A percentile compares a stretch with the other conserved stretches of the same genome.
Evolutionary conservation across 2,888 invertebrate species (phyloP).

Genomic region (Holacanthella duospinosa): DNA sequence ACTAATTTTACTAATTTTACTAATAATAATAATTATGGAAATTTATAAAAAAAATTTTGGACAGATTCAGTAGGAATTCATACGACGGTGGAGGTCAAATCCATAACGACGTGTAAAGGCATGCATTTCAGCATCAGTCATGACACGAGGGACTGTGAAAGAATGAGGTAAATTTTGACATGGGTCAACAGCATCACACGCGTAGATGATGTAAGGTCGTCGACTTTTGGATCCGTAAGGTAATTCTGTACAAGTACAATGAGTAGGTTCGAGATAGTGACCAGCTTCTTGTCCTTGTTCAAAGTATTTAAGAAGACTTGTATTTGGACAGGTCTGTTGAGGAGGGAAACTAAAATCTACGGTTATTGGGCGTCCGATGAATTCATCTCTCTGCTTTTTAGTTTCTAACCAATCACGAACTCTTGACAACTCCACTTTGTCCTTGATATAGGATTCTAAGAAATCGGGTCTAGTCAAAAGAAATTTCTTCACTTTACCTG

Average conservation of each 20-base stretch:
- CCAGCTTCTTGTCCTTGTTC: neutral
- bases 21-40: no score
- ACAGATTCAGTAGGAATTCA: slow-evolving; percentile 6
- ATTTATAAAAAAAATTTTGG: no score
- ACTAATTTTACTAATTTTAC: no score
- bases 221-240: neutral
- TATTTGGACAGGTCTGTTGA: neutral
- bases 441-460: neutral
- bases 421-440: neutral
- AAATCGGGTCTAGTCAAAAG: neutral
- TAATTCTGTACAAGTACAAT: neutral
- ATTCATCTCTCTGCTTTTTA: neutral
- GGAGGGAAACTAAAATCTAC: neutral
- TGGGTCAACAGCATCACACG: neutral
- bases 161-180: neutral
- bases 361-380: neutral
- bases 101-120: neutral
- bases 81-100: slow-evolving; percentile 4
- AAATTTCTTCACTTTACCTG: neutral
- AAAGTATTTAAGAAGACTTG: neutral
- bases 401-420: neutral
- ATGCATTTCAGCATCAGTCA: neutral
- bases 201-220: slow-evolving; percentile 3
- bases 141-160: neutral
- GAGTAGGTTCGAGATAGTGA: neutral